Conservation (phyloP, 2,113 vertebrate genomes). For the Platycercus adscitus region DNA sequence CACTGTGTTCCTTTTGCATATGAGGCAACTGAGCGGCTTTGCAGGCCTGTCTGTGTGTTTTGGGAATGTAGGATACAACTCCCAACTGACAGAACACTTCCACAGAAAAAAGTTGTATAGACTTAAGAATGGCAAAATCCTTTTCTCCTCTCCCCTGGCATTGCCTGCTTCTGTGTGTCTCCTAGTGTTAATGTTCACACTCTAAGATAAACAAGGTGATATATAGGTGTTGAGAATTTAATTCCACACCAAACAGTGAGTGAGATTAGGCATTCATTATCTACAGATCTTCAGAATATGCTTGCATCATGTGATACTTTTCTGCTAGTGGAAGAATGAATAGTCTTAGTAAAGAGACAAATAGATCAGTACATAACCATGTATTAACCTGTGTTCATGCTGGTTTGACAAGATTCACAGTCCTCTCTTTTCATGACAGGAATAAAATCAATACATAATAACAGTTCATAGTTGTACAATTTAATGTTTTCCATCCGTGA, state of each 20-base stretch:
- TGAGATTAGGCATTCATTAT: not conserved
- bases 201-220: not conserved
- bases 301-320: not conserved
- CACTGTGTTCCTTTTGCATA: slow-evolving; percentile 4
- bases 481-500: not conserved
- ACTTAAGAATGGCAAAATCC: not conserved
- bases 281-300: not conserved
- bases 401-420: not conserved
- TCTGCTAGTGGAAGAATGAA: not conserved
- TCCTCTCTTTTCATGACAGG: not conserved
- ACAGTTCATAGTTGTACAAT: not conserved
- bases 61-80: not conserved
- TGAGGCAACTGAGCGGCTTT: not conserved
- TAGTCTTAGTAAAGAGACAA: not conserved
- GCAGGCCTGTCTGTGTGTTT: not conserved
- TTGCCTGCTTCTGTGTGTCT: not conserved
- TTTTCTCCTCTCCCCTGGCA: not conserved
- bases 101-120: not conserved
- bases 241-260: not conserved
- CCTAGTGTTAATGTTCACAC: not conserved
- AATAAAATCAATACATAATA: not conserved
- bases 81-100: not conserved
- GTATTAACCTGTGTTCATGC: not conserved
- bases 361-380: not conserved
- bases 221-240: not conserved